A percentile compares a stretch with the other conserved stretches of the same genome.
Evolutionary conservation across 2,888 invertebrate genomes (phyloP).

Genomic region (Meliscaeva auricollis): DNA sequence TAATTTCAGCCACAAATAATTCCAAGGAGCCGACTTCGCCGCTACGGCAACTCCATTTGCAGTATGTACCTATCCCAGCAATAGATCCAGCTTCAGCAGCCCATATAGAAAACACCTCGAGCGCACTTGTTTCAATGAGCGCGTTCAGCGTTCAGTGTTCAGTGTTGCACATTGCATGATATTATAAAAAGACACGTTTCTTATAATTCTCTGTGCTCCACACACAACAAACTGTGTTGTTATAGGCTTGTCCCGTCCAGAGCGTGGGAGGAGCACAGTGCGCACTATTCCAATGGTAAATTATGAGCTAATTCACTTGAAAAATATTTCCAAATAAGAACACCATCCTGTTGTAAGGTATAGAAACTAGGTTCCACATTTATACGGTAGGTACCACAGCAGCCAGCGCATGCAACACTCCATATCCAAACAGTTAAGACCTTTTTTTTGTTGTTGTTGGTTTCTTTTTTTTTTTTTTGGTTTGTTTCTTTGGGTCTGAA

Average conservation of each 20-base stretch:
- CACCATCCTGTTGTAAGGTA: slow-evolving; percentile 50
- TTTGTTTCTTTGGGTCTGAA: not conserved
- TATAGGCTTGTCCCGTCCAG: slow-evolving; percentile 50
- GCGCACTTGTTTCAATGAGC: slow-evolving; percentile 52
- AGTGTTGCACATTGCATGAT: slow-evolving; percentile 51
- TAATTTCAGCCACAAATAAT: slow-evolving; percentile 65
- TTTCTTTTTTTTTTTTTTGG: slow-evolving; percentile 1
- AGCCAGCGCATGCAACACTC: slow-evolving; percentile 23
- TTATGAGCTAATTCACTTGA: slow-evolving; percentile 74
- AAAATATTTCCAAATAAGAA: slow-evolving; percentile 72
- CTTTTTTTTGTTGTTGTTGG: slow-evolving; percentile 13
- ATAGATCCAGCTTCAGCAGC: not conserved
- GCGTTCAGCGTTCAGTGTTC: slow-evolving; percentile 58
- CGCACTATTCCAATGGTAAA: slow-evolving; percentile 66
- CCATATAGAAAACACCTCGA: slow-evolving; percentile 42
- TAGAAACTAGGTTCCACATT: not conserved
- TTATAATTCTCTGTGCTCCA: not conserved
- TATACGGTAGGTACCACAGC: slow-evolving; percentile 8
- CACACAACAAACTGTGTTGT: not conserved
- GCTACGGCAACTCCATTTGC: not conserved
- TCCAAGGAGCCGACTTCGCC: slow-evolving; percentile 62
- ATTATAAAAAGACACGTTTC: slow-evolving; percentile 48
- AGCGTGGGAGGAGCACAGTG: slow-evolving; percentile 61
- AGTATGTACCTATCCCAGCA: not conserved
- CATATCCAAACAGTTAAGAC: slow-evolving; percentile 8